Conservation (phyloP, 2,888 invertebrate species). For the Eurois occulta region DNA sequence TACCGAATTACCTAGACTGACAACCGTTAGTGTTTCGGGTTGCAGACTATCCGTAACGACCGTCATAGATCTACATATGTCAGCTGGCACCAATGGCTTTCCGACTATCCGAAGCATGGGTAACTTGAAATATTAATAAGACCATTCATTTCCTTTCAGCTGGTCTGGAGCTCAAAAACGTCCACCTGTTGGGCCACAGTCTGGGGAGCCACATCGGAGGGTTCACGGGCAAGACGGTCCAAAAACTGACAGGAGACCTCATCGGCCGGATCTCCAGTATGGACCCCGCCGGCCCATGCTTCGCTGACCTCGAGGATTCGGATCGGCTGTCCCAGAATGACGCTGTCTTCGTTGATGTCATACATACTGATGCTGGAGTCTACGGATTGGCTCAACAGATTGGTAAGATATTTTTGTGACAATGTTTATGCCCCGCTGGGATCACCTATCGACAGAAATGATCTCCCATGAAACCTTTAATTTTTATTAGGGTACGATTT, state of each 20-base stretch:
- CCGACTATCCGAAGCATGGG: neutral
- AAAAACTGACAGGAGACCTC: conserved; percentile 72
- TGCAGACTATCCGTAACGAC: neutral
- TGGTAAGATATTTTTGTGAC: conserved; percentile 74
- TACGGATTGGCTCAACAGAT: conserved; percentile 78
- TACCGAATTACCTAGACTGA: too few species aligned
- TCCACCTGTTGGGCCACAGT: conserved; percentile 87
- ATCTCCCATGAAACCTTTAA: neutral
- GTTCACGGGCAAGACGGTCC: conserved; percentile 81
- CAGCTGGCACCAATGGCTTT: neutral
- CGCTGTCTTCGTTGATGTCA: conserved; percentile 82
- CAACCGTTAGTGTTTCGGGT: neutral
- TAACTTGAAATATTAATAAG: neutral
- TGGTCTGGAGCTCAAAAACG: conserved; percentile 74
- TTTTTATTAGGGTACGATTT: neutral
- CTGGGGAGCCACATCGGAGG: conserved; percentile 84
- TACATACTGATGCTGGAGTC: conserved; percentile 83
- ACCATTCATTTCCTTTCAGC: conserved; percentile 67
- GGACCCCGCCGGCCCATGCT: conserved; percentile 88
- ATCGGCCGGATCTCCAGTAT: conserved; percentile 82
- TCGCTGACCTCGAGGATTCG: conserved; percentile 74
- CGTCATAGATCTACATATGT: neutral
- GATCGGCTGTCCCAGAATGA: conserved; percentile 76
- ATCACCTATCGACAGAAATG: neutral
- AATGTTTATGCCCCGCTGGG: neutral